Base-by-base conservation (phyloP, 2,888 invertebrate species). In the Callosobruchus maculatus region DNA sequence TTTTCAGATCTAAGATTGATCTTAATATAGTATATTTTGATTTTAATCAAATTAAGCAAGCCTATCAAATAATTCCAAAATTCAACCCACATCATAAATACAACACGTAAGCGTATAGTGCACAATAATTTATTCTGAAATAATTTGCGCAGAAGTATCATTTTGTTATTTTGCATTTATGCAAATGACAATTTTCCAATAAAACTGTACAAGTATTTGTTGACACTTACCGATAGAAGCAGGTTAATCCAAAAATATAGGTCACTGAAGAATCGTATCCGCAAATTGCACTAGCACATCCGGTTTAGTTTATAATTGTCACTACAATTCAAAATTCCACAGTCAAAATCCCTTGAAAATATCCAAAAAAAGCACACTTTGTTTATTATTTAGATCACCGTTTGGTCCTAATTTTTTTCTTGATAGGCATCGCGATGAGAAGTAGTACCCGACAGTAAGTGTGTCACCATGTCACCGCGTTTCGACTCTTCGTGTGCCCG, bases 221-320 rank as follows among this genome's bases (percentile, higher is more conserved):
- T 26, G 71, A 31, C 74, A 81, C 81, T 82, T 80, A 83, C 81
- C 81, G 72, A 74, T 71, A 77, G 73, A 78, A 74, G 77, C 76
- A 74, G 21, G 66, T 72, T 72, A 72, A 74, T 75, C 72, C 75
- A 71, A 75, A 72, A 74, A 81, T 80, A 84, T 83, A 80, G 83
- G 84, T 83, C 84, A 85, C 82, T 83, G 81, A 81, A 79, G 68
- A 5, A 9, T 1, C 83, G 82, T 82, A 83, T 84, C 83, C 84
- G 83, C 82, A 80, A n/a, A 79, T 81, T 71, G 77, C 81, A 80
- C 83, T 82, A 80, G 80, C 82, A 83, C 82, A 81, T 84, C 83
- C 83, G 83, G 81, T 82, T 75, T 72, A 75, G 74, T 70, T 74
- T 77, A 76, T 81, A 82, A 81, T 82, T 83, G 82, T 83, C 80